phyloP scores from a whole-genome alignment of 1,140 invertebrate genomes.

The Saxidomus purpurata region DNA sequence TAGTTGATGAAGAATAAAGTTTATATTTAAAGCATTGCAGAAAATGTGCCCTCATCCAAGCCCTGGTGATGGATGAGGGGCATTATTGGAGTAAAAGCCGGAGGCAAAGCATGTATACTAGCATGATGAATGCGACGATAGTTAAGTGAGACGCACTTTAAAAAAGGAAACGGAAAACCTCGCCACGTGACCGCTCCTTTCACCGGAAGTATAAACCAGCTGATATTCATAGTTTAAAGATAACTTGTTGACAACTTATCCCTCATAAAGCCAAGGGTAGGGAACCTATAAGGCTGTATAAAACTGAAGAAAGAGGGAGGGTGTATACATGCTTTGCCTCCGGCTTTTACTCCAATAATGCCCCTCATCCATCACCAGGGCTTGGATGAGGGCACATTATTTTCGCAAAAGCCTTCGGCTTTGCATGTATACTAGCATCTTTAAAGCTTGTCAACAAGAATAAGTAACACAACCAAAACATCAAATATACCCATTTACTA shows the following conservation, averaged over 20 bases:
- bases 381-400: constrained; percentile 57
- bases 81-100: constrained; percentile 45
- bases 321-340: constrained; percentile 45
- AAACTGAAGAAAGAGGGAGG: neutral
- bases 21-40: no score
- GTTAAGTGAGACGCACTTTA: neutral
- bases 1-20: no score
- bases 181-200: neutral
- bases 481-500: no score
- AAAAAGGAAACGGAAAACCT: neutral
- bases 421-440: constrained; percentile 19
- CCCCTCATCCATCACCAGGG: constrained; percentile 52
- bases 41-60: constrained; percentile 34
- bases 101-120: constrained; percentile 16
- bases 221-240: neutral
- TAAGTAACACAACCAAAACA: neutral
- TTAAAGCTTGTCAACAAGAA: constrained; percentile 26
- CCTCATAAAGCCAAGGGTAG: no score
- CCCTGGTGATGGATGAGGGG: constrained; percentile 31
- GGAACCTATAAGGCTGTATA: neutral
- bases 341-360: constrained; percentile 52
- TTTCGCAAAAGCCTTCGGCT: neutral
- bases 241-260: neutral
- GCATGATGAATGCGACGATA: neutral
- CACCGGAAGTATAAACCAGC: neutral